These are phyloP conservation scores for Poliocrania exsul DNA, from an alignment of 2,797 vertebrate genomes.

Conservation along the genomic window DNA sequence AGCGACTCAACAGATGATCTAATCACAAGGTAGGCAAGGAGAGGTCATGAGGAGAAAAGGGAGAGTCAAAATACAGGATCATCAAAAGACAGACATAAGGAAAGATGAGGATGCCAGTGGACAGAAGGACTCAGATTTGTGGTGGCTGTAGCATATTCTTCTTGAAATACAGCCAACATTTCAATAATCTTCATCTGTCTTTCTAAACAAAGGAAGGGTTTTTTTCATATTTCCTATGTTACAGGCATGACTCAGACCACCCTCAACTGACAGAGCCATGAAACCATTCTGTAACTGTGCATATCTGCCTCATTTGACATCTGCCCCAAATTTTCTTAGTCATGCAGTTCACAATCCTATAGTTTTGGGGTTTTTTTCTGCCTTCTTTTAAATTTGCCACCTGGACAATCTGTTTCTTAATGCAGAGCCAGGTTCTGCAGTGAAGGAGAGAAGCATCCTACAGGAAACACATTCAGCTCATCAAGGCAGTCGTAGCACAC, in stretches of 20 bases:
- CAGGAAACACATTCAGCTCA: background rate
- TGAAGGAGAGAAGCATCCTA: background rate
- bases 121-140: background rate
- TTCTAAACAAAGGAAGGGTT: background rate
- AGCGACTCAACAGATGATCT: background rate
- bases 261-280: background rate
- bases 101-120: accelerated
- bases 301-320: background rate
- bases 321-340: background rate
- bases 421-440: background rate
- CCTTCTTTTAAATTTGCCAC: background rate
- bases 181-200: background rate
- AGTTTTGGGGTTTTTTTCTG: background rate
- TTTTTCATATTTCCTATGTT: background rate
- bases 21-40: background rate
- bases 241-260: background rate
- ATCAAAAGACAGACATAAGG: background rate
- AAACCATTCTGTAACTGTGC: background rate
- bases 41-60: background rate
- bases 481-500: background rate
- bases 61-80: background rate
- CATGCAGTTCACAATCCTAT: background rate
- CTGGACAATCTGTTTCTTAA: background rate
- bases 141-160: background rate
- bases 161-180: background rate